Base-by-base conservation (phyloP, 1,140 invertebrate genomes). In the Amphibalanus amphitrite region DNA sequence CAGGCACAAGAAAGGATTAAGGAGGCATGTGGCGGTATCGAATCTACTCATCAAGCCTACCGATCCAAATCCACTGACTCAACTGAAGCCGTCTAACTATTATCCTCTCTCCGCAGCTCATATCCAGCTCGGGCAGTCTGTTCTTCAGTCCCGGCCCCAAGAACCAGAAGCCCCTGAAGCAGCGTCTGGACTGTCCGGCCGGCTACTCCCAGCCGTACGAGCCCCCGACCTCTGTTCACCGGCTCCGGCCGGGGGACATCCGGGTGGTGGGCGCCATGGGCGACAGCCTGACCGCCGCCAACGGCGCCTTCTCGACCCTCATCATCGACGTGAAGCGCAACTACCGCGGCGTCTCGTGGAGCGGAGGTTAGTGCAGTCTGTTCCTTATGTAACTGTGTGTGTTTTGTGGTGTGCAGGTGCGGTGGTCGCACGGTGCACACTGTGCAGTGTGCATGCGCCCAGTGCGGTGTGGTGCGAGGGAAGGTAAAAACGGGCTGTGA, bases 201-300 rank as follows among this genome's bases (percentile, higher is more conserved):
- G 65, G 65, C 8, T 28, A 20, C 8, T 0, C 23, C 17, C n/a
- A 25, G n/a, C 28, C 71, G 17, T 10, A 17, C 25, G 25, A 15
- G 30, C 77, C 76, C 71, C 77, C 76, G 71, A 80, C 67, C 67
- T 83, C 75, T 71, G 87, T 85, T 65, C 84, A 89, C 75, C 77
- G 79, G 72, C 80, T 92, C 8, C 80, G 87, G 67, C 89, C 88
- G 0, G 87, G 85, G 17, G 90, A 92, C 77, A 88, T 92, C 59
- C 86, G 90, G 71, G 86, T 92, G 1, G 82, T 92, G 10, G 90
- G 84, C 10, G 89, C 89, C 0, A 82, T 92, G 70, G 90, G 90
- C 10, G 90, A 92, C 78, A 90, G 89, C 0, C 77, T 92, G 69
- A 85, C 89, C 0, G 90, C 89, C 8, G 89, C 85, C 33, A 90